phyloP scores from a whole-genome alignment of 2,113 vertebrate species.

The Engystomops pustulosus region DNA sequence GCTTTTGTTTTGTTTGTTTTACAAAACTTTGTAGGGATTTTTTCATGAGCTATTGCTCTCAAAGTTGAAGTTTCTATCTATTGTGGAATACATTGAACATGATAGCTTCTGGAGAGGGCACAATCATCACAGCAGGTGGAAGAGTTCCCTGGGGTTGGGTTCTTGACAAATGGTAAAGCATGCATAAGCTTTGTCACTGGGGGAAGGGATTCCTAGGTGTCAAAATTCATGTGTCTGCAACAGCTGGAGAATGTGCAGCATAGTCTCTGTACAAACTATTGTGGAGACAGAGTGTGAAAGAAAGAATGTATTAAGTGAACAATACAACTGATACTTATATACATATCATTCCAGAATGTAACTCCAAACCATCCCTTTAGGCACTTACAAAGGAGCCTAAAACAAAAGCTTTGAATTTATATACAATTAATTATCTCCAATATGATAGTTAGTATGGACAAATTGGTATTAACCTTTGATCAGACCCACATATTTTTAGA shows the following conservation, averaged over 20 bases:
- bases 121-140: slow-evolving; percentile 26
- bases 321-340: slow-evolving; percentile 22
- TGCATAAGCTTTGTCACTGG: slow-evolving; percentile 29
- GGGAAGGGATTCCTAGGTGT: slow-evolving; percentile 45
- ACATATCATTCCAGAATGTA: neutral
- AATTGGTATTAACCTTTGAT: too few species aligned
- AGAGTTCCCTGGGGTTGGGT: slow-evolving; percentile 22
- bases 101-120: neutral
- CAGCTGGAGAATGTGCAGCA: slow-evolving; percentile 67
- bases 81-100: slow-evolving; percentile 12
- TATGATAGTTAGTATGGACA: neutral
- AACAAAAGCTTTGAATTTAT: neutral
- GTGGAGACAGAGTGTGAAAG: slow-evolving; percentile 18
- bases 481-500: neutral
- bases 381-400: neutral
- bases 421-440: neutral
- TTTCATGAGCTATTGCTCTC: neutral
- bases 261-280: slow-evolving; percentile 35
- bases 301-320: slow-evolving; percentile 31
- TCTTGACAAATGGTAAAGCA: slow-evolving; percentile 55
- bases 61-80: neutral
- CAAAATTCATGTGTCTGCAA: slow-evolving; percentile 69
- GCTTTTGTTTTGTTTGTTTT: neutral
- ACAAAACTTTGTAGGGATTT: neutral
- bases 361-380: neutral